A percentile compares a stretch with the other conserved stretches of the same genome.
These are phyloP conservation scores for Papilio polytes DNA, from an alignment of 1,140 invertebrate genomes.

Conservation along the genomic window DNA sequence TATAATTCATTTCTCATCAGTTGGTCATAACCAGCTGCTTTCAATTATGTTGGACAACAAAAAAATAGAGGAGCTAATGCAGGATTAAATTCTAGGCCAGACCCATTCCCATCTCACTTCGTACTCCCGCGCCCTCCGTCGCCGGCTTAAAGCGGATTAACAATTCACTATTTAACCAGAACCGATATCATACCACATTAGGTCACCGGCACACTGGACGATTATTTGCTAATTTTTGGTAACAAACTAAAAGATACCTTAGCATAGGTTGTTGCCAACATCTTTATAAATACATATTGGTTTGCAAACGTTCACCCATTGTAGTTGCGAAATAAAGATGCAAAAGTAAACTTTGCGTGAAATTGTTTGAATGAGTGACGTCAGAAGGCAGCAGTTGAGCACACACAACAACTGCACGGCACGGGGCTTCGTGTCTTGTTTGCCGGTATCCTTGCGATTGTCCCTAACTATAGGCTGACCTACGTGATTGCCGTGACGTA, in stretches of 20 bases:
- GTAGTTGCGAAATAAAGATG: background rate
- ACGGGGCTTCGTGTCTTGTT: slow-evolving; percentile 26
- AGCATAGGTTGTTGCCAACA: too few relatives aligned
- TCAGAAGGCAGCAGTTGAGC: slow-evolving; percentile 40
- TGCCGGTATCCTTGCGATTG: slow-evolving; percentile 36
- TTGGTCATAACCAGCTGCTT: too few relatives aligned
- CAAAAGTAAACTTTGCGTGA: slow-evolving; percentile 17
- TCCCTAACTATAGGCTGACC: background rate
- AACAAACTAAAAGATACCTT: too few relatives aligned
- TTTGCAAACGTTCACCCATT: too few relatives aligned
- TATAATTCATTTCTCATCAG: too few relatives aligned
- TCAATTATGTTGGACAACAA: background rate
- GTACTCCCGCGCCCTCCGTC: background rate
- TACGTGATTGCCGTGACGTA: slow-evolving; percentile 29
- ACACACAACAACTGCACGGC: slow-evolving; percentile 3
- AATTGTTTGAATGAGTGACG: slow-evolving; percentile 38
- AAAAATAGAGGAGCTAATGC: slow-evolving; percentile 11
- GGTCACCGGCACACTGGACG: background rate
- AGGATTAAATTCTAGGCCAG: slow-evolving; percentile 15
- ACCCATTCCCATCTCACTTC: background rate
- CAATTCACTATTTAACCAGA: slow-evolving; percentile 14
- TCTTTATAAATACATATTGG: too few relatives aligned
- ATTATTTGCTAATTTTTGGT: background rate
- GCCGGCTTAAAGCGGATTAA: slow-evolving; percentile 32
- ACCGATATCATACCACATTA: slow-evolving; percentile 22